Evolutionary conservation across 2,797 vertebrate genomes (phyloP), one percentile per base, ranked within the genome.

Genomic region (Gallinago nigripennis): DNA sequence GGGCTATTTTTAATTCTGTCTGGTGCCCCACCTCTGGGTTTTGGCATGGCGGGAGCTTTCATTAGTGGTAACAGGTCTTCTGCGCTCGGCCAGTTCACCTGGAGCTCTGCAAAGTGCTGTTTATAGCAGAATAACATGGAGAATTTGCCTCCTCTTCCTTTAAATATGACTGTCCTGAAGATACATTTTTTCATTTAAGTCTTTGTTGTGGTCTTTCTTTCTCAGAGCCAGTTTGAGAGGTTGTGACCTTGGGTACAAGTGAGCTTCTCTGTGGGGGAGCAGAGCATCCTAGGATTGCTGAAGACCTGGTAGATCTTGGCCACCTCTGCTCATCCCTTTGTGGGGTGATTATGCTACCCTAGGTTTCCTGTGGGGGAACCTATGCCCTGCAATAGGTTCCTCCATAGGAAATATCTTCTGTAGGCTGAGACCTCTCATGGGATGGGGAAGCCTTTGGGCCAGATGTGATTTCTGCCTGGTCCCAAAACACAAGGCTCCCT

Each of bases 61-160:
- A 87, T 97, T 97, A 95, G 95, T 12, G 56, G 95, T 92, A 78
- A 41, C 73, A 69, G 19, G 53, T 64, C n/a, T 39, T 84, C 12
- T 87, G 73, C 65, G 2, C 75, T 63, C 63, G 18, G 80, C 75
- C 94, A 87, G 88, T 70, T 95, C 90, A 91, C 97, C 93, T 97
- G 96, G 88, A 94, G 13, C 89, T 91, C 72, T 87, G 85, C 60
- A 80, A 56, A 41, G 16, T 66, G 20, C 91, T 90, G 70, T 96
- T 98, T 97, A 90, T 97, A 95, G 86, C 35, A 90, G 41, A 37
- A 65, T 33, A 76, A 41, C 54, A 65, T 3, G 10, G 77, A 37
- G 73, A 50, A 4, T 66, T 94, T 58, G 45, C 50, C 58, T 90
- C 33, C 51, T 87, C 13, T 73, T 64, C 92, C 82, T 87, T 92